Evolutionary conservation across 1,140 invertebrate species (phyloP).

Genomic region (Bombus balteatus): DNA sequence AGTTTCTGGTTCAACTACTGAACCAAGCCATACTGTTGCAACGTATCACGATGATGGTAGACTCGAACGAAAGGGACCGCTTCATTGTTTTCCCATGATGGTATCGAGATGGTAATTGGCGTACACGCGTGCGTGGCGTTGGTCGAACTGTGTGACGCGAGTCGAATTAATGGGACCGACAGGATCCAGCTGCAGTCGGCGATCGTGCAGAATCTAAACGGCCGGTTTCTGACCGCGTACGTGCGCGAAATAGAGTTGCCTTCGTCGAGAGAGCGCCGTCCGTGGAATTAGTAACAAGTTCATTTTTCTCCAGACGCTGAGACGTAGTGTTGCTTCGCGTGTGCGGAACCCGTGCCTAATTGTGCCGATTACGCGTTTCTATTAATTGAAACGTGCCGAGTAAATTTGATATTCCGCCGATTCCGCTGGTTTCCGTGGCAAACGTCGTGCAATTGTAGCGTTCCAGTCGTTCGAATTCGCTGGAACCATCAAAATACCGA

Average conservation of each 20-base stretch:
- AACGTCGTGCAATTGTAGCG: background rate
- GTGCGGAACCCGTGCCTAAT: background rate
- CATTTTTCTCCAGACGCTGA: constrained; percentile 53
- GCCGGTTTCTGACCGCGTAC: constrained; percentile 9
- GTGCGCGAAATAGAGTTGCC: background rate
- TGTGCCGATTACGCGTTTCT: background rate
- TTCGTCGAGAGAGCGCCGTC: constrained; percentile 24
- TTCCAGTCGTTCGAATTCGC: no score
- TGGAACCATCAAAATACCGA: no score
- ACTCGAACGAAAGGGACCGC: background rate
- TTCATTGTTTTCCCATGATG: constrained; percentile 38
- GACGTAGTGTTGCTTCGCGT: constrained; percentile 1
- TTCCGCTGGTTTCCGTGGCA: background rate
- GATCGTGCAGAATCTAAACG: background rate
- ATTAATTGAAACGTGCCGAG: background rate
- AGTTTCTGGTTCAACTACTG: background rate
- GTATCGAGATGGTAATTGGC: constrained; percentile 40
- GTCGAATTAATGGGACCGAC: constrained; percentile 51
- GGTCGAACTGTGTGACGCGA: background rate
- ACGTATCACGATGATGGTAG: constrained; percentile 3
- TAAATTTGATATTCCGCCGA: constrained; percentile 9
- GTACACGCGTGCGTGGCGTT: constrained; percentile 3
- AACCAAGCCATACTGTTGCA: background rate
- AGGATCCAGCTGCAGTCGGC: constrained; percentile 17
- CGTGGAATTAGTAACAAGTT: constrained; percentile 37